Conservation (phyloP, 2,113 vertebrate genomes). For the Chrysochloris asiatica region DNA sequence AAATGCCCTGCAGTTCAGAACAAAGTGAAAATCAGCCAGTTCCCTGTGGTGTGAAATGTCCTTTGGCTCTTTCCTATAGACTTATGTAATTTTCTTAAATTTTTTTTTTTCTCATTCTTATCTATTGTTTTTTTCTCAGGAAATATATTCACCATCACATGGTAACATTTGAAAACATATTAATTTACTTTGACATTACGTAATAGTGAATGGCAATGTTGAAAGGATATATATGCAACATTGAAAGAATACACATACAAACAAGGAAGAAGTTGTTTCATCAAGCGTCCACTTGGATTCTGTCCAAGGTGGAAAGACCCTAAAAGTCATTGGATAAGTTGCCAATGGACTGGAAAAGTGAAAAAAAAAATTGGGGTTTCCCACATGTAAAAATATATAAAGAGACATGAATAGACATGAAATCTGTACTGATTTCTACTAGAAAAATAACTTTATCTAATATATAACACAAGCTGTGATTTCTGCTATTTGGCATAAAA, state of each 20-base stretch:
- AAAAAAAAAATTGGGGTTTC: constrained; percentile 38
- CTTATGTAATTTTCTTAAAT: background rate
- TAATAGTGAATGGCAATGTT: background rate
- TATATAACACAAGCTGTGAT: background rate
- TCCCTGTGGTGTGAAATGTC: background rate
- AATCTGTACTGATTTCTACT: background rate
- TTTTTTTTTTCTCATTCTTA: background rate
- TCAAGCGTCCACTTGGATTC: background rate
- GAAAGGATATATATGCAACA: background rate
- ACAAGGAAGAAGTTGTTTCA: background rate
- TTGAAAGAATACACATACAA: background rate
- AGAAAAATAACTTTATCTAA: background rate
- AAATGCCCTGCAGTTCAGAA: background rate
- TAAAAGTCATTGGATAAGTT: constrained; percentile 22
- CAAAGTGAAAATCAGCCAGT: background rate
- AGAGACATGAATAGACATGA: constrained; percentile 19
- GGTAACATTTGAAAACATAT: constrained; percentile 14
- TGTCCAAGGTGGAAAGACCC: constrained; percentile 46
- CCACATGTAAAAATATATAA: background rate
- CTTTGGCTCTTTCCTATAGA: background rate
- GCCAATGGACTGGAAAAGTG: background rate
- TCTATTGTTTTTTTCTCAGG: constrained; percentile 15
- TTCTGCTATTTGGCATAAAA: background rate
- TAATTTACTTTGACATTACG: background rate
- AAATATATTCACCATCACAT: background rate